phyloP scores from a whole-genome alignment of 2,888 invertebrate species.

The Drosophila meridiana region DNA sequence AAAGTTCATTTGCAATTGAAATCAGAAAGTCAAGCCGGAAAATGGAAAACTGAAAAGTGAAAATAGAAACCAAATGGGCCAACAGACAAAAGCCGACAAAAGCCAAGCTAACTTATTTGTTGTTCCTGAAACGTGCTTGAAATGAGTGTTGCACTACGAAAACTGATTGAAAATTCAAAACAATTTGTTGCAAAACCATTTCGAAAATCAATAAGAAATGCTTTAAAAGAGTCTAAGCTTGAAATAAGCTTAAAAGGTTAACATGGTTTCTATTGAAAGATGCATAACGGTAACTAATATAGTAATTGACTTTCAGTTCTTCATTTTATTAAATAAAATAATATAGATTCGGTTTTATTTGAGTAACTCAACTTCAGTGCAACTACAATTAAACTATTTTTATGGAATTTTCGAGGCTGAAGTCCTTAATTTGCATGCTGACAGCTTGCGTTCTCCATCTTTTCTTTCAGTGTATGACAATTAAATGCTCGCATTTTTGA shows the following conservation, averaged over 20 bases:
- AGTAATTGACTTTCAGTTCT: not conserved
- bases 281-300: not conserved
- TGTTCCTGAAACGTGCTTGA: conserved; percentile 1
- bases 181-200: not conserved
- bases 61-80: conserved; percentile 21
- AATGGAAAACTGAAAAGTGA: conserved; percentile 21
- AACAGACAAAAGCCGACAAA: conserved; percentile 15
- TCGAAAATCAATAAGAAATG: not conserved
- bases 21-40: conserved; percentile 58
- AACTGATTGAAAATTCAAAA: conserved; percentile 3
- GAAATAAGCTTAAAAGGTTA: not conserved
- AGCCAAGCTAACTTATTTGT: conserved; percentile 36
- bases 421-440: too few species aligned
- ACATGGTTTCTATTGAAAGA: not conserved
- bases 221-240: not conserved
- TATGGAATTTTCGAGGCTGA: too few species aligned
- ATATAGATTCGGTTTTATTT: not conserved
- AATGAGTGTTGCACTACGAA: not conserved
- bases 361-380: not conserved
- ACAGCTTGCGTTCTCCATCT: not conserved
- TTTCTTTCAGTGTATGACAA: conserved; percentile 23
- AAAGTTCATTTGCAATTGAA: conserved; percentile 74
- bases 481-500: conserved; percentile 43
- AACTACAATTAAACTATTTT: too few species aligned
- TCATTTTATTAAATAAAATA: not conserved